A percentile compares a stretch with the other conserved stretches of the same genome.
Evolutionary conservation across 2,888 invertebrate genomes (phyloP).

Genomic region (Tiliacea citrago): DNA sequence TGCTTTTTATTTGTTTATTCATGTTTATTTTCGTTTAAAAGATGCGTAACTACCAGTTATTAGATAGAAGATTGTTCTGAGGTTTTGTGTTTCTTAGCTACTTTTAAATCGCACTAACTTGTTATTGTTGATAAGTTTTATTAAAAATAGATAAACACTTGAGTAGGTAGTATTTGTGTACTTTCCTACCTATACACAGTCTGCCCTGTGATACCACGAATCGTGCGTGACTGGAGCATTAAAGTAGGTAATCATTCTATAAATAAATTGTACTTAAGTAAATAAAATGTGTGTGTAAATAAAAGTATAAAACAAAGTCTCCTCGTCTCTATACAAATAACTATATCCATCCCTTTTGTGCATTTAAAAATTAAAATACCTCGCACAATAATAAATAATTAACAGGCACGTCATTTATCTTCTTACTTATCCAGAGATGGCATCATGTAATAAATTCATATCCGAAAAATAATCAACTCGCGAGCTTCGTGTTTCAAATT

Average conservation of each 20-base stretch:
- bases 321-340: background rate
- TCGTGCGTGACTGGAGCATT: conserved; percentile 15
- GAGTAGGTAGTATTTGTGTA: conserved; percentile 4
- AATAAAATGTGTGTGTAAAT: background rate
- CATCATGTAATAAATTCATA: conserved; percentile 29
- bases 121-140: background rate
- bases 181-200: background rate
- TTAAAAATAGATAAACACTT: background rate
- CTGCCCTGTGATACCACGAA: background rate
- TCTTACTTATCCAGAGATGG: conserved; percentile 7
- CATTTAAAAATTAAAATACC: conserved; percentile 9
- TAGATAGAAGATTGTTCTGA: background rate
- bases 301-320: background rate
- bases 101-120: background rate
- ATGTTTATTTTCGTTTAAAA: background rate
- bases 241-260: background rate
- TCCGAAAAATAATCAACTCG: conserved; percentile 32
- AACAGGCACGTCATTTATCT: conserved; percentile 13
- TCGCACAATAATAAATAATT: conserved; percentile 10
- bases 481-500: conserved; percentile 45
- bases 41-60: background rate
- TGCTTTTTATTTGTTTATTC: background rate
- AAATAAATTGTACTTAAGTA: too few species aligned
- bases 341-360: background rate
- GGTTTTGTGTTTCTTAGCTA: conserved; percentile 8